A percentile compares a stretch with the other conserved stretches of the same genome.
phyloP scores from a whole-genome alignment of 2,888 invertebrate genomes.

The Liodrosophila aerea region DNA sequence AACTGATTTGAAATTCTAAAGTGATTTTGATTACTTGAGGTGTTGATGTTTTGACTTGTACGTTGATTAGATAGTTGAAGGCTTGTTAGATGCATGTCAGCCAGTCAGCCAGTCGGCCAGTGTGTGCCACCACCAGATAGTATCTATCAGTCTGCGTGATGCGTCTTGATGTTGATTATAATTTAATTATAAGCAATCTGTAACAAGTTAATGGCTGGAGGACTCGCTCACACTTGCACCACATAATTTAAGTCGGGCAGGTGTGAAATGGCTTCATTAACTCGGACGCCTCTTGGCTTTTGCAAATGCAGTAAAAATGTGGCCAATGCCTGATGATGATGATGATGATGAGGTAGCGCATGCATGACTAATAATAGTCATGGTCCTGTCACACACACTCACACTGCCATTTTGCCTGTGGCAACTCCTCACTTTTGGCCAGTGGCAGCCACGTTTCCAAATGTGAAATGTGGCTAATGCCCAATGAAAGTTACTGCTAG shows the following conservation, averaged over 20 bases:
- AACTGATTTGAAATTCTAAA: conserved; percentile 76
- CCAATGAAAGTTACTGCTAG: conserved; percentile 36
- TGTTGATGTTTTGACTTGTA: conserved; percentile 77
- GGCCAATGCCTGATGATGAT: conserved; percentile 28
- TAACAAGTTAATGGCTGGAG: conserved; percentile 64
- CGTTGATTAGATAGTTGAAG: conserved; percentile 74
- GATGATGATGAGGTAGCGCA: conserved; percentile 13
- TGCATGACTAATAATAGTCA: conserved; percentile 65
- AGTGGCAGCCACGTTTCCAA: conserved; percentile 21
- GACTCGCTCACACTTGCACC: conserved; percentile 25
- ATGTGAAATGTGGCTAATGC: conserved; percentile 1
- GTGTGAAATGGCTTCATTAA: conserved; percentile 75
- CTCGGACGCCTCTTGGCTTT: conserved; percentile 42
- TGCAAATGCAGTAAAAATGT: conserved; percentile 27
- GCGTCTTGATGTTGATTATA: conserved; percentile 67
- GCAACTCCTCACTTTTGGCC: conserved; percentile 21
- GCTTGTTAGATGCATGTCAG: conserved; percentile 76
- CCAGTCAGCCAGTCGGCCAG: not conserved
- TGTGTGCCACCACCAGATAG: conserved; percentile 28
- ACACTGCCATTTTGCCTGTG: conserved; percentile 26
- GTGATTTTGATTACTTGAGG: conserved; percentile 77
- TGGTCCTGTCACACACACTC: conserved; percentile 50
- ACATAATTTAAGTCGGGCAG: conserved; percentile 64
- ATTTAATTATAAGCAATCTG: conserved; percentile 75
- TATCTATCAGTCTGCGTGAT: conserved; percentile 22